A percentile compares a stretch with the other conserved stretches of the same genome.
Conservation (phyloP, 2,797 vertebrate genomes). For the Pelodytes ibericus region DNA sequence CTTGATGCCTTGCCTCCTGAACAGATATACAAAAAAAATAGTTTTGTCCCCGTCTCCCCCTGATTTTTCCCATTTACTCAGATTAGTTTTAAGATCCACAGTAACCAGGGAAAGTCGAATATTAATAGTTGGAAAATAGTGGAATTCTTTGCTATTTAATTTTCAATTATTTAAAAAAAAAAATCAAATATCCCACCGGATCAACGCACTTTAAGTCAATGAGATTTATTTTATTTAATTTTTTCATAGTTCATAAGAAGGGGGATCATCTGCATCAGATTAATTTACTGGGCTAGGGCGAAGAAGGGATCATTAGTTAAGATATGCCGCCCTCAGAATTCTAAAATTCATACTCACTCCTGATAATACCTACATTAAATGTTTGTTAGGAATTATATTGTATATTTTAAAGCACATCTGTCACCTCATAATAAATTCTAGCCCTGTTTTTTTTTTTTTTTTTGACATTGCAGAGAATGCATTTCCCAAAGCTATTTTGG, state of each 20-base stretch:
- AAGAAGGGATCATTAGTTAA: not conserved
- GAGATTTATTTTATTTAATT: not conserved
- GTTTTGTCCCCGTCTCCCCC: too few relatives aligned
- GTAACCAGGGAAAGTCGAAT: not conserved
- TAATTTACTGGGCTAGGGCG: not conserved
- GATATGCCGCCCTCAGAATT: not conserved
- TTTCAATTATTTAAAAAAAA: too few relatives aligned
- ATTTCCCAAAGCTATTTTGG: constrained; percentile 16
- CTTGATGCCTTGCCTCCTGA: not conserved
- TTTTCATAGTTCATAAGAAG: not conserved
- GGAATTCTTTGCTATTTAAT: not conserved
- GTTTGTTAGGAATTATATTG: constrained; percentile 17
- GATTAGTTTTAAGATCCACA: not conserved
- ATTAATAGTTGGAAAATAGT: not conserved
- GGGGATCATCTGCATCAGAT: not conserved
- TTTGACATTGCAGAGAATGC: constrained; percentile 2
- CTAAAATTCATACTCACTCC: constrained; percentile 9
- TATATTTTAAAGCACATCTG: constrained; percentile 18
- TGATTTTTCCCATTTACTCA: too few relatives aligned
- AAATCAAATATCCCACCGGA: too few relatives aligned
- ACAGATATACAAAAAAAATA: not conserved
- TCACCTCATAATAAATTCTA: constrained; percentile 22
- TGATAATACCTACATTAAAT: constrained; percentile 18
- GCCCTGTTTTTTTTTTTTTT: not conserved
- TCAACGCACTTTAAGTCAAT: too few relatives aligned